These are phyloP conservation scores for Caerostris extrusa DNA, from an alignment of 1,140 invertebrate species.

Conservation along the genomic window DNA sequence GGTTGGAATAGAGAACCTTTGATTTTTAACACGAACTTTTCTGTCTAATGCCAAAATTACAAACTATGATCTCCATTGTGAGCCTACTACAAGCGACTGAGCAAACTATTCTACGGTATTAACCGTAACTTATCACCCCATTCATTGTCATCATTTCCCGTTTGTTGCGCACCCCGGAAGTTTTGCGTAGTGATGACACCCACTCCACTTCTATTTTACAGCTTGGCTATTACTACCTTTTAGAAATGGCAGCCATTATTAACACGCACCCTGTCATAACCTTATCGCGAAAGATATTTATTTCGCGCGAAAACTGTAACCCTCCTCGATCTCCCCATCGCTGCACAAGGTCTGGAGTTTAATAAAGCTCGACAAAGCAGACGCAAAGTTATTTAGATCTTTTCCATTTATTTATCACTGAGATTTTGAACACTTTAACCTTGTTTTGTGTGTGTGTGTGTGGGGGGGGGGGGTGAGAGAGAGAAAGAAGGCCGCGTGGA, in stretches of 20 bases:
- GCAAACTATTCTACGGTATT: conserved; percentile 20
- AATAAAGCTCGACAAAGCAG: conserved; percentile 62
- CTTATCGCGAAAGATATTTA: conserved; percentile 65
- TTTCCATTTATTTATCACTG: conserved; percentile 61
- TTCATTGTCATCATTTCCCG: conserved; percentile 59
- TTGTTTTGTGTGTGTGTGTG: not conserved
- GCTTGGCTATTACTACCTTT: conserved; percentile 49
- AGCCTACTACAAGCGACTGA: conserved; percentile 43
- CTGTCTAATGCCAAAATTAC: not conserved
- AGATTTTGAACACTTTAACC: conserved; percentile 47
- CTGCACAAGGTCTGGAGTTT: conserved; percentile 11
- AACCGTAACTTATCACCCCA: conserved; percentile 44
- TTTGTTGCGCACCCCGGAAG: conserved; percentile 10
- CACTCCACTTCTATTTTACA: conserved; percentile 22
- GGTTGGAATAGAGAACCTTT: not conserved
- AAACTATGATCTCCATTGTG: conserved; percentile 27
- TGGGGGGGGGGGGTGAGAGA: not conserved
- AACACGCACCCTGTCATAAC: conserved; percentile 48
- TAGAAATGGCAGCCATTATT: conserved; percentile 56
- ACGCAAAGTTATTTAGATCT: conserved; percentile 50
- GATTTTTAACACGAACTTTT: not conserved
- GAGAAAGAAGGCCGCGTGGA: not conserved
- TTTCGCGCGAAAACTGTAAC: conserved; percentile 49
- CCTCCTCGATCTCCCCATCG: not conserved
- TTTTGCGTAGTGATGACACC: conserved; percentile 22